Conservation (phyloP, 1,140 invertebrate genomes). For the Pseudomyrmex dendroicus region DNA sequence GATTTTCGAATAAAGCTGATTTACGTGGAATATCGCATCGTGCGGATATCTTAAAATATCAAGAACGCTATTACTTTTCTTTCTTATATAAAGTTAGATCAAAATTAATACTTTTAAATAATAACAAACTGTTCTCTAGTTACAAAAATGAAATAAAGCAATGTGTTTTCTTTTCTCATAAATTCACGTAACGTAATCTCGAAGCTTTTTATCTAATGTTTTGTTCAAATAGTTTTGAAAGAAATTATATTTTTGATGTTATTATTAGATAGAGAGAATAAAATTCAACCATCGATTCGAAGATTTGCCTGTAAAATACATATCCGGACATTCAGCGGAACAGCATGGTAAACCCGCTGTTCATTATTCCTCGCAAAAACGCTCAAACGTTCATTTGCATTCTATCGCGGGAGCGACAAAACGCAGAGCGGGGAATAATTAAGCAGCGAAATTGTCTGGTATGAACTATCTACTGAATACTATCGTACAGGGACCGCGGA, state of each 20-base stretch:
- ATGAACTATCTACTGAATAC: slow-evolving; percentile 56
- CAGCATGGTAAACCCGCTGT: slow-evolving; percentile 24
- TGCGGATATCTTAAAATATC: not conserved
- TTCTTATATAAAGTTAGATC: too few relatives aligned
- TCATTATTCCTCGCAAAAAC: slow-evolving; percentile 52
- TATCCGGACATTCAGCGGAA: slow-evolving; percentile 14
- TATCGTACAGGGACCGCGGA: slow-evolving; percentile 20
- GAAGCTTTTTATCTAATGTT: not conserved
- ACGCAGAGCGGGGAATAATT: slow-evolving; percentile 55
- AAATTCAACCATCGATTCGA: slow-evolving; percentile 8
- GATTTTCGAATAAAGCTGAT: slow-evolving; percentile 51
- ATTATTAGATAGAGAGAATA: not conserved
- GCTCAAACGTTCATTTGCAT: slow-evolving; percentile 51
- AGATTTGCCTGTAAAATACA: slow-evolving; percentile 17
- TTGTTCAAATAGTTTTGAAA: not conserved
- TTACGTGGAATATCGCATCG: slow-evolving; percentile 23
- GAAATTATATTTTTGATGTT: slow-evolving; percentile 7
- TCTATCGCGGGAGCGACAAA: slow-evolving; percentile 52
- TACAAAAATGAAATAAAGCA: too few relatives aligned
- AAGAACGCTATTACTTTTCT: not conserved
- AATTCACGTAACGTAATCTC: too few relatives aligned
- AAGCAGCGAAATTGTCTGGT: slow-evolving; percentile 59
- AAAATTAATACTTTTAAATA: not conserved
- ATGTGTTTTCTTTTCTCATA: not conserved
- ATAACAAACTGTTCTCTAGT: not conserved